Conservation (phyloP, 2,797 vertebrate genomes). For the Brachyrhaphis roseni region DNA sequence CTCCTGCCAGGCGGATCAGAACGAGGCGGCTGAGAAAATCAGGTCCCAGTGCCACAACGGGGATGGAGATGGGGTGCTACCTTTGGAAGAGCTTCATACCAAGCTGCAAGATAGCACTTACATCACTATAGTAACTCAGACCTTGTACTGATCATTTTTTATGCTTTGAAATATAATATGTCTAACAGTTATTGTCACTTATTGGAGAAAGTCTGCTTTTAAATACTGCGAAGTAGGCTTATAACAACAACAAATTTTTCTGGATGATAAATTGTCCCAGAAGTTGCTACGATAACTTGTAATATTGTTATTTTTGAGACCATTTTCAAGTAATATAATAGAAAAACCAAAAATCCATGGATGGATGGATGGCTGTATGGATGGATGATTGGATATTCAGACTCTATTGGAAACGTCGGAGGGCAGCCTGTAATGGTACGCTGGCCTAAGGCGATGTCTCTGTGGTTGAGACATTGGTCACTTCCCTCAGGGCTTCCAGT, state of each 20-base stretch:
- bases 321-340: too few relatives aligned
- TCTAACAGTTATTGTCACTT: not conserved
- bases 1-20: constrained; percentile 76
- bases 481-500: constrained; percentile 61
- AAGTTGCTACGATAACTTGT: too few relatives aligned
- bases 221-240: not conserved
- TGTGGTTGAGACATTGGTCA: constrained; percentile 63
- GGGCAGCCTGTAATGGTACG: constrained; percentile 67
- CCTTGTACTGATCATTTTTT: constrained; percentile 58
- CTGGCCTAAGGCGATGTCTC: constrained; percentile 67
- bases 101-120: constrained; percentile 71
- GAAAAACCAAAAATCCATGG: not conserved
- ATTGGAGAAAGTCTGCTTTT: not conserved
- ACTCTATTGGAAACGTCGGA: constrained; percentile 60
- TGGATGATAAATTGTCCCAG: too few relatives aligned
- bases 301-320: too few relatives aligned
- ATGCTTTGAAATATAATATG: not conserved
- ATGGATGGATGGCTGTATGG: not conserved
- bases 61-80: constrained; percentile 54
- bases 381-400: constrained; percentile 31
- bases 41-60: constrained; percentile 68
- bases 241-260: too few relatives aligned
- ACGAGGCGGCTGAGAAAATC: constrained; percentile 72
- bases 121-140: constrained; percentile 78
- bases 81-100: constrained; percentile 75